Percentiles rank a stretch among this genome's conserved stretches.
Evolutionary conservation across 1,140 invertebrate species (phyloP).

Genomic region (Calephelis virginiensis): DNA sequence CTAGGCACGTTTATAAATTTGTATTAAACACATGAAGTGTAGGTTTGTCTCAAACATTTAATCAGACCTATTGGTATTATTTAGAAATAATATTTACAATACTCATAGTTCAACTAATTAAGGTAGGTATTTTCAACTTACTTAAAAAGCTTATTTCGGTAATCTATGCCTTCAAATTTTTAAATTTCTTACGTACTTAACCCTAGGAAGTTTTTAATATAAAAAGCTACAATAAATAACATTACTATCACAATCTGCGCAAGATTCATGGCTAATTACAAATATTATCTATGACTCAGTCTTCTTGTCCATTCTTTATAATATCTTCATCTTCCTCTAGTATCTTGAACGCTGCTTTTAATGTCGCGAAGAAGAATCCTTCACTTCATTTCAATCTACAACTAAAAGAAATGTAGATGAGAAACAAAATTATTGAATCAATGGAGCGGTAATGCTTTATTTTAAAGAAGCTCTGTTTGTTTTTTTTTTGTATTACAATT

Average conservation of each 20-base stretch:
- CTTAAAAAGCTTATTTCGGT: too few species aligned
- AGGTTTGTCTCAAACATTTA: too few species aligned
- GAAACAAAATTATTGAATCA: background rate
- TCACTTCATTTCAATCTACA: slow-evolving; percentile 14
- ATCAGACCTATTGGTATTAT: too few species aligned
- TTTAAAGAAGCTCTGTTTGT: background rate
- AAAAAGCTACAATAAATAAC: slow-evolving; percentile 10
- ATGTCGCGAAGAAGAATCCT: background rate
- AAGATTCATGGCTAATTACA: slow-evolving; percentile 6
- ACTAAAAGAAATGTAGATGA: background rate
- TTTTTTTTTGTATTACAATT: too few species aligned
- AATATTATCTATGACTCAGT: slow-evolving; percentile 12
- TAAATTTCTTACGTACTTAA: too few species aligned
- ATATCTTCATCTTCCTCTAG: background rate
- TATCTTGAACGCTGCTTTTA: background rate
- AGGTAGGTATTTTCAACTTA: too few species aligned
- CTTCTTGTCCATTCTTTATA: background rate
- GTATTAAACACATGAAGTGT: too few species aligned
- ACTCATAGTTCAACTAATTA: too few species aligned
- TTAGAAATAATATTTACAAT: too few species aligned
- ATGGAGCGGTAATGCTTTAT: background rate
- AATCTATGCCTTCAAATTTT: too few species aligned
- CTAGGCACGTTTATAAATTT: too few species aligned
- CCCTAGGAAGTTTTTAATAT: background rate
- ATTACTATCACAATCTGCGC: slow-evolving; percentile 1